phyloP scores from a whole-genome alignment of 92 coral and sea anemone species.

The Phenganax subtilis region DNA sequence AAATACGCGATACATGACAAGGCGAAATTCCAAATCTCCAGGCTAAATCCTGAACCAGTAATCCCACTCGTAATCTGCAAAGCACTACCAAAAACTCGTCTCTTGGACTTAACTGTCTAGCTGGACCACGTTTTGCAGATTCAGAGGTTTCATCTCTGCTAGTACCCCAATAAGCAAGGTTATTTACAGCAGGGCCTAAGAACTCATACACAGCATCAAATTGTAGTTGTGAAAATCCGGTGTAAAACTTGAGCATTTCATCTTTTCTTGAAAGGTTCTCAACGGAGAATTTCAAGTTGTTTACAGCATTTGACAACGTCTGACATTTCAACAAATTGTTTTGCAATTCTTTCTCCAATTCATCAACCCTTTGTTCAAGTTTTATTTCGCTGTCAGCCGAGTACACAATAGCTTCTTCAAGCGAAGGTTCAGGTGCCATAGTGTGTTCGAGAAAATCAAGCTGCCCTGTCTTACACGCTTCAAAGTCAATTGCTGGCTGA shows the following conservation, averaged over 20 bases:
- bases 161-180: too few relatives aligned
- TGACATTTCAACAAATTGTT: background rate
- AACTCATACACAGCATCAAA: conserved; percentile 1
- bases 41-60: conserved; percentile 38
- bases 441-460: background rate
- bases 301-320: conserved; percentile 20
- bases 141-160: too few relatives aligned
- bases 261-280: conserved; percentile 33
- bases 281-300: conserved; percentile 32
- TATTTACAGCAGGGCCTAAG: too few relatives aligned
- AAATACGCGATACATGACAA: conserved; percentile 40
- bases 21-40: conserved; percentile 32
- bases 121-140: too few relatives aligned
- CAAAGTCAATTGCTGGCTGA: conserved; percentile 9
- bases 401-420: background rate
- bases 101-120: too few relatives aligned
- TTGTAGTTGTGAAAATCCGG: conserved; percentile 46
- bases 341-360: background rate
- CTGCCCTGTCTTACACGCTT: background rate
- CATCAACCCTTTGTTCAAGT: background rate
- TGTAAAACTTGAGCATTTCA: conserved; percentile 48
- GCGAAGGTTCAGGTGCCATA: background rate
- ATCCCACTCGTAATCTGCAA: background rate
- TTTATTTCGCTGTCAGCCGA: background rate
- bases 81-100: too few relatives aligned